These are phyloP conservation scores for Phrynocephalus guinanensis DNA, from an alignment of 2,797 vertebrate species.

Conservation along the genomic window DNA sequence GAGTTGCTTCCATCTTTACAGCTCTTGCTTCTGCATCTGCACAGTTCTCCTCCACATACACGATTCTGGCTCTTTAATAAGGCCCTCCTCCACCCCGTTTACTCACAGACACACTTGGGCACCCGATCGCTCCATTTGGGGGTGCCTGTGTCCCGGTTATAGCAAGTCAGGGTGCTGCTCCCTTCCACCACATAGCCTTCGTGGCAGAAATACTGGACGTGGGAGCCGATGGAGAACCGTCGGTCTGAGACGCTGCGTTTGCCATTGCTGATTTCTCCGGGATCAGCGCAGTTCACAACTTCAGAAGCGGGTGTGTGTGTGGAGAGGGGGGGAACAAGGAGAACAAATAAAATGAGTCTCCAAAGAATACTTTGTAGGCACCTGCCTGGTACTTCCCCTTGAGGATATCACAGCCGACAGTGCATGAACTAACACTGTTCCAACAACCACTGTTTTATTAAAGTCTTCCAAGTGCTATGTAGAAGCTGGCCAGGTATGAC, in stretches of 20 bases:
- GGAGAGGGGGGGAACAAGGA: neutral
- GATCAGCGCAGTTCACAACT: slow-evolving; percentile 92
- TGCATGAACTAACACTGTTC: neutral
- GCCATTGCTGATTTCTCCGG: slow-evolving; percentile 90
- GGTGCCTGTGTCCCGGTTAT: slow-evolving; percentile 89
- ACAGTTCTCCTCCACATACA: neutral
- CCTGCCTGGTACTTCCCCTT: neutral
- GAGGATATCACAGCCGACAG: neutral
- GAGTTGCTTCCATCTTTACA: neutral
- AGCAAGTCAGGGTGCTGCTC: slow-evolving; percentile 89
- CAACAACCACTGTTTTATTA: neutral
- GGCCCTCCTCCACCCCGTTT: neutral
- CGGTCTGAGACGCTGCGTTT: slow-evolving; percentile 85
- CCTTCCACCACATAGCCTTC: slow-evolving; percentile 92
- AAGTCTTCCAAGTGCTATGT: neutral
- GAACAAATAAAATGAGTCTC: neutral
- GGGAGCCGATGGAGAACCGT: slow-evolving; percentile 88
- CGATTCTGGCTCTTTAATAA: neutral
- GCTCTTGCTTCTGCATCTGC: neutral
- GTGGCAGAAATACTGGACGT: slow-evolving; percentile 91
- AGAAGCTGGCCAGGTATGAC: no score
- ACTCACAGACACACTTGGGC: slow-evolving; percentile 94
- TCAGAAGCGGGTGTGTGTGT: neutral
- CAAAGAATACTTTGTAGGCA: neutral
- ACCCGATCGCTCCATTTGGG: slow-evolving; percentile 95